Evolutionary conservation across 2,797 vertebrate genomes (phyloP).

Genomic region (Eulemur albifrons): DNA sequence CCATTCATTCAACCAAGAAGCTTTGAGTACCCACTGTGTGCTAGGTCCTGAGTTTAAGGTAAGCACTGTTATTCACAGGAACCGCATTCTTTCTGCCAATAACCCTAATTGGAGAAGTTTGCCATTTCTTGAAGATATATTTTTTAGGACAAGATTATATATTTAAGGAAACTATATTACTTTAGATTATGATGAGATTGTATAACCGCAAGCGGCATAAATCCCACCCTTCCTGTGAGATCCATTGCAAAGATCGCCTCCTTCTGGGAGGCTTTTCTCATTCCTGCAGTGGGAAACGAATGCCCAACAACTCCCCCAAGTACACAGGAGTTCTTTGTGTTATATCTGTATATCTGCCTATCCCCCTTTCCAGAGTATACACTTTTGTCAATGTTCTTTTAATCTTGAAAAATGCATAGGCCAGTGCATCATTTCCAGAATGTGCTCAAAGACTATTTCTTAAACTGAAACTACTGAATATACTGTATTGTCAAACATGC

Average conservation of each 20-base stretch:
- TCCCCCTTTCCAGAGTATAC: not conserved
- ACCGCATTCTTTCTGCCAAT: conserved; percentile 11
- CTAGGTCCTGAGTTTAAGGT: not conserved
- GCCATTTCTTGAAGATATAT: not conserved
- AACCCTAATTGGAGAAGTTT: not conserved
- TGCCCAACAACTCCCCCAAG: not conserved
- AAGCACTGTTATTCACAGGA: not conserved
- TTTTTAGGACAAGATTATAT: conserved; percentile 64
- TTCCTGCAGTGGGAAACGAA: not conserved
- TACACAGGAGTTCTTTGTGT: not conserved
- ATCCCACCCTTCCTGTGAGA: not conserved
- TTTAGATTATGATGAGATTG: not conserved
- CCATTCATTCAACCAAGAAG: not conserved
- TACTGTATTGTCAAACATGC: not conserved
- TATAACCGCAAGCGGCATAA: not conserved
- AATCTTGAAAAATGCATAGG: not conserved
- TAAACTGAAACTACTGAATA: not conserved
- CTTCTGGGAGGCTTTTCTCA: not conserved
- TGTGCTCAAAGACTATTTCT: not conserved
- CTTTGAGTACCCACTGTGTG: not conserved
- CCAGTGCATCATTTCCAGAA: not conserved
- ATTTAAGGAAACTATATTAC: conserved; percentile 22
- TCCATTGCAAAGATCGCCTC: not conserved
- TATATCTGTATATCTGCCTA: not conserved
- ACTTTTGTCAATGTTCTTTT: not conserved